Base-by-base conservation (phyloP, 2,797 vertebrate species). In the Cyprinodon diabolis region DNA sequence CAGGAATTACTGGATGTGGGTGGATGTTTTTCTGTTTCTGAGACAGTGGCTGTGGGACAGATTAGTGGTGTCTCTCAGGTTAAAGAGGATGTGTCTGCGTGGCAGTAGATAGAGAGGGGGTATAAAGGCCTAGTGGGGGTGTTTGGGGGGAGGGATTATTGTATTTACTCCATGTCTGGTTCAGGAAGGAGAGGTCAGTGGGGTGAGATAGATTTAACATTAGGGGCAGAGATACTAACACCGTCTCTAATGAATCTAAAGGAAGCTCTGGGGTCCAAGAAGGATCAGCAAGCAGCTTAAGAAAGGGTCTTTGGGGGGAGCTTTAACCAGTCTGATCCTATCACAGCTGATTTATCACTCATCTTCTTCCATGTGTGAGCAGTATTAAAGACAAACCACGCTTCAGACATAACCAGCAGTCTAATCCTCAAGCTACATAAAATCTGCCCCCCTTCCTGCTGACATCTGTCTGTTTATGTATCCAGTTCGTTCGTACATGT, bases 291-390 rank as follows among this genome's bases (percentile, higher is more conserved):
- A 79, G 81, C 81, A 84, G 83, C 79, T 89, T 83, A 71, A 68
- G 75, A 43, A 8, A 43, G 76, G 77, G 83, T 66, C 83, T 90
- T 84, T 73, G 69, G 60, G 68, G 73, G 80, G 66, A 65, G 63
- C 2, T 80, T 89, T 84, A 81, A 49, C 60, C 68, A 55, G 79
- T 86, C 75, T 90, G 90, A 91, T 90, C 90, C 86, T 79, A 73
- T 86, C 82, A 74, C 73, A 85, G 87, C 76, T 89, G 81, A 84
- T 92, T 88, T 69, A 80, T 87, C 84, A 91, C 86, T 76, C 71
- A 70, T 82, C 73, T 79, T 78, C 71, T 72, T 69, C 74, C 21
- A 19, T 84, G 68, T 12, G 76, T 4, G 2, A 54, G 67, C 70
- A 51, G n/a, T 6, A 15, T 12, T 70, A 37, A 30, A 69, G 48